Evolutionary conservation across 2,797 vertebrate species (phyloP).

Genomic region (Scomberomorus guttatus): DNA sequence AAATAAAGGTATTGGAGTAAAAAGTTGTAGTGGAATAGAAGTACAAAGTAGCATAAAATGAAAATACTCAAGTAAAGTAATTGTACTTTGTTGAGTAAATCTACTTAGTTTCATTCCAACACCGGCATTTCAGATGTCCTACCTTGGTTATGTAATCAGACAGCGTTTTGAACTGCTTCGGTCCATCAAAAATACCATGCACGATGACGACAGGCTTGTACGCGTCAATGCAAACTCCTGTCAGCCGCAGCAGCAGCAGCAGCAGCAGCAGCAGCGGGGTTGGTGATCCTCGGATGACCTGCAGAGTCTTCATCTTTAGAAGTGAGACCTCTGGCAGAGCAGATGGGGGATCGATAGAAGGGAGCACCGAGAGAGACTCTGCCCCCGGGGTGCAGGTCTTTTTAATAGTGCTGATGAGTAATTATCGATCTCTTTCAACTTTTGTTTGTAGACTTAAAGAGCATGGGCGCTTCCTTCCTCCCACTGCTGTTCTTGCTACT

Average conservation of each 20-base stretch:
- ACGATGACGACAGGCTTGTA: conserved; percentile 91
- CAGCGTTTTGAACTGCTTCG: conserved; percentile 83
- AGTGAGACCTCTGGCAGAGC: background rate
- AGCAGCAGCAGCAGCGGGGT: conserved; percentile 32
- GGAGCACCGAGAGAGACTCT: background rate
- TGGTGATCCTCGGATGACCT: background rate
- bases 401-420: background rate
- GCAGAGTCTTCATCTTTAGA: conserved; percentile 26
- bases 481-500: no score
- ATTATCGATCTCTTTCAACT: background rate
- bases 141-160: conserved; percentile 87
- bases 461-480: no score
- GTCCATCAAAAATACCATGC: conserved; percentile 91
- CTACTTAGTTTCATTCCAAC: no score
- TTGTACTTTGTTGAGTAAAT: no score
- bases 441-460: no score
- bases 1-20: no score
- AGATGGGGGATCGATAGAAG: background rate
- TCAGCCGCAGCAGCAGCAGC: conserved; percentile 44
- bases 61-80: no score
- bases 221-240: conserved; percentile 9
- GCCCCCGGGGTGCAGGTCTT: no score
- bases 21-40: no score
- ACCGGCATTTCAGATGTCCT: conserved; percentile 18
- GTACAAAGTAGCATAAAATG: no score